phyloP scores from a whole-genome alignment of 2,113 vertebrate species.

The Chlamydotis undulata region DNA sequence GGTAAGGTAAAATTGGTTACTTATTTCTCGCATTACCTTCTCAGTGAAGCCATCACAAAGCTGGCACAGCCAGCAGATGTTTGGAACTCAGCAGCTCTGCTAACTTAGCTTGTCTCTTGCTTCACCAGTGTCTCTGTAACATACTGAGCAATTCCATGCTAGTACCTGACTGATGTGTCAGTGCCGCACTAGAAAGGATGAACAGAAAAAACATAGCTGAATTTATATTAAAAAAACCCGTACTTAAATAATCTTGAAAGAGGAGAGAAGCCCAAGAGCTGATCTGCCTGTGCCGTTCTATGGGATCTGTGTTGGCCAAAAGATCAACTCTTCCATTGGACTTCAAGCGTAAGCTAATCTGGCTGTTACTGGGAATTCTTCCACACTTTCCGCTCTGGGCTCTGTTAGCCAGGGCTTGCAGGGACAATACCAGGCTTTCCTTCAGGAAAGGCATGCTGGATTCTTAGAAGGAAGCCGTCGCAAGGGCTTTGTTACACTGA shows the following conservation, averaged over 20 bases:
- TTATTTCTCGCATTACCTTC: background rate
- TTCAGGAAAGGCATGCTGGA: background rate
- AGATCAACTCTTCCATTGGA: background rate
- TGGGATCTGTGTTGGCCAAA: background rate
- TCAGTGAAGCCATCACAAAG: background rate
- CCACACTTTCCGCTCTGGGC: background rate
- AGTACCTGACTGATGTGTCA: background rate
- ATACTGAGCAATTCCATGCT: background rate
- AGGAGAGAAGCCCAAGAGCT: background rate
- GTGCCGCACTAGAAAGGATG: background rate
- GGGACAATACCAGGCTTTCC: background rate
- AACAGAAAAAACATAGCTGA: background rate
- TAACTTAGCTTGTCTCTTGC: background rate
- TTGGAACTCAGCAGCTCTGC: background rate
- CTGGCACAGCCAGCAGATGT: background rate
- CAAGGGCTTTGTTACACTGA: background rate
- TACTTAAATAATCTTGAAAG: background rate
- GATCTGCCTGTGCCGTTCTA: background rate
- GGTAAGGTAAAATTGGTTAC: background rate
- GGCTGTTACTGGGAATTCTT: background rate
- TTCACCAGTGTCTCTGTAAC: background rate
- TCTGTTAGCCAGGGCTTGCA: background rate
- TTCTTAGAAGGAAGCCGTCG: background rate
- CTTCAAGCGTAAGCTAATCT: background rate
- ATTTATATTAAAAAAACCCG: background rate